A percentile compares a stretch with the other conserved stretches of the same genome.
phyloP scores from a whole-genome alignment of 2,797 vertebrate genomes.

The Gephyroberyx darwinii region DNA sequence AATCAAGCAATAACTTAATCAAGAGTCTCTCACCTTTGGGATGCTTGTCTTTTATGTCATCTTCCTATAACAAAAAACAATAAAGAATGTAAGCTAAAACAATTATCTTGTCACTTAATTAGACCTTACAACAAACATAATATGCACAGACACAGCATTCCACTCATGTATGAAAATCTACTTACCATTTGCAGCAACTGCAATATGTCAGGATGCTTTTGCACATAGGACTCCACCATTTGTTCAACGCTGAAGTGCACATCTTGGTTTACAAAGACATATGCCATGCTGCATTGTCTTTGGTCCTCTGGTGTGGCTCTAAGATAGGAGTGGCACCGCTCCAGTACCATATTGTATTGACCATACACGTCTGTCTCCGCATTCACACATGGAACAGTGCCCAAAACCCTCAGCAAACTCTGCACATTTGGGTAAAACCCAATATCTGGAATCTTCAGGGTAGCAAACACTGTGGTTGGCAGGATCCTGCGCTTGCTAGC shows the following conservation, averaged over 20 bases:
- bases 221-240: constrained; percentile 93
- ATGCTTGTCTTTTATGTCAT: constrained; percentile 73
- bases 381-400: constrained; percentile 93
- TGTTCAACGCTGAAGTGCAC: constrained; percentile 93
- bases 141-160: neutral
- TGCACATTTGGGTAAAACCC: constrained; percentile 97
- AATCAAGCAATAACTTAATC: neutral
- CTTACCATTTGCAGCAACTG: constrained; percentile 78
- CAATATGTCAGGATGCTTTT: constrained; percentile 88
- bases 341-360: constrained; percentile 90
- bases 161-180: neutral
- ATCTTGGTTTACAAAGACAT: constrained; percentile 94
- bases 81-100: constrained; percentile 4
- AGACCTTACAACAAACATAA: neutral
- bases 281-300: constrained; percentile 89
- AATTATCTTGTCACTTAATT: neutral
- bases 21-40: constrained; percentile 70
- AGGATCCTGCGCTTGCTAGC: constrained; percentile 93
- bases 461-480: constrained; percentile 92
- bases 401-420: constrained; percentile 91
- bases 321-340: constrained; percentile 89
- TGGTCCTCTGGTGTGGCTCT: constrained; percentile 87
- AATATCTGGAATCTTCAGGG: constrained; percentile 94
- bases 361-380: constrained; percentile 90
- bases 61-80: constrained; percentile 72